Conservation (phyloP, 1,140 invertebrate species). For the Drosophila pruinosa region DNA sequence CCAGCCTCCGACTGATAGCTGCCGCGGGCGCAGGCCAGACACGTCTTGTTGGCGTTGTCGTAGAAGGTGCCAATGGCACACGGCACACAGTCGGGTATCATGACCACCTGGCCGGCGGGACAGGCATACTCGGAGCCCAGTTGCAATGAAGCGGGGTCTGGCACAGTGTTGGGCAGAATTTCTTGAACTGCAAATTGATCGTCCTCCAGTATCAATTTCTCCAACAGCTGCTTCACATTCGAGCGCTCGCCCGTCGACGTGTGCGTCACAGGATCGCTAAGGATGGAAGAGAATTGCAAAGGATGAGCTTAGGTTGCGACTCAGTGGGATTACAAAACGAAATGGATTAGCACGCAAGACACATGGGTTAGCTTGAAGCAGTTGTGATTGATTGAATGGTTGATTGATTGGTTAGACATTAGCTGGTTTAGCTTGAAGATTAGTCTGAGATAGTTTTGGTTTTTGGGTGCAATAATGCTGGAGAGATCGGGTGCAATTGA, state of each 20-base stretch:
- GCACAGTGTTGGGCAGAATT: constrained; percentile 96
- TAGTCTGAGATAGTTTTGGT: constrained; percentile 30
- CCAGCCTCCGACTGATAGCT: constrained; percentile 97
- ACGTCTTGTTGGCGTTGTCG: constrained; percentile 89
- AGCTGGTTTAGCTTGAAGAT: constrained; percentile 11
- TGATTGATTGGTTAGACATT: constrained; percentile 12
- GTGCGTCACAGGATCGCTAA: constrained; percentile 94
- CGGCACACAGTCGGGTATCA: constrained; percentile 95
- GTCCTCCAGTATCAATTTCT: constrained; percentile 94
- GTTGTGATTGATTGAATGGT: constrained; percentile 25
- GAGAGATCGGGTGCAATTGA: constrained; percentile 25
- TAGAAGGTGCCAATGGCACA: constrained; percentile 97
- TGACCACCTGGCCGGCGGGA: constrained; percentile 95
- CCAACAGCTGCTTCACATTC: constrained; percentile 91
- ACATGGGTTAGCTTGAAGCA: constrained; percentile 50
- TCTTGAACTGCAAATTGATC: constrained; percentile 96
- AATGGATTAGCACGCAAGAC: constrained; percentile 40
- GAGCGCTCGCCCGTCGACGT: constrained; percentile 93
- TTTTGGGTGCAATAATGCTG: constrained; percentile 9
- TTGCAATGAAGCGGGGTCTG: constrained; percentile 93
- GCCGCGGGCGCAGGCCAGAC: constrained; percentile 93
- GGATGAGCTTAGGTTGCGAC: constrained; percentile 16
- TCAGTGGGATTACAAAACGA: neutral
- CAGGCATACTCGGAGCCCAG: constrained; percentile 96
- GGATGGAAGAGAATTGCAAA: constrained; percentile 33